A percentile compares a stretch with the other conserved stretches of the same genome.
These are phyloP conservation scores for Pocillopora verrucosa DNA, from an alignment of 64 coral and sea anemone species.

Conservation along the genomic window DNA sequence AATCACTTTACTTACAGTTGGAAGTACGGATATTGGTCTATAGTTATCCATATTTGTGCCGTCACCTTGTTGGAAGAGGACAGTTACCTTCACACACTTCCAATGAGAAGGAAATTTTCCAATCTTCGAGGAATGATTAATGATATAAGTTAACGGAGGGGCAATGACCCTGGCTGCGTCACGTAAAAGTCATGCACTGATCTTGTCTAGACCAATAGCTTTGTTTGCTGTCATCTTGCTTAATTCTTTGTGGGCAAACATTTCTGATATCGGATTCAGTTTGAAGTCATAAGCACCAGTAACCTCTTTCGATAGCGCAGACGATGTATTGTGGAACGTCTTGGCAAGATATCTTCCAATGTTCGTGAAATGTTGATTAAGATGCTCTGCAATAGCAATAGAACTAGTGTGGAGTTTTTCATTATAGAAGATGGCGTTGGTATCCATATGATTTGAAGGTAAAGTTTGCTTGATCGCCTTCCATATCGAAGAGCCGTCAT, in stretches of 20 bases:
- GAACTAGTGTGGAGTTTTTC: conserved; percentile 1
- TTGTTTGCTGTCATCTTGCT: conserved; percentile 27
- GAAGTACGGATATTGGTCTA: too few relatives aligned
- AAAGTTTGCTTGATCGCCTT: conserved; percentile 21
- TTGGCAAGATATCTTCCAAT: not conserved
- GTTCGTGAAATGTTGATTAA: conserved; percentile 26
- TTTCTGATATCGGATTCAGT: conserved; percentile 42
- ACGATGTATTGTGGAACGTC: too few relatives aligned
- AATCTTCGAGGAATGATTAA: conserved; percentile 46
- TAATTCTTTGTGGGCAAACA: conserved; percentile 42
- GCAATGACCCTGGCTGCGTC: not conserved
- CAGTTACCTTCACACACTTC: conserved; percentile 56
- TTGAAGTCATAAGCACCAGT: conserved; percentile 10
- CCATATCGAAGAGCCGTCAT: conserved; percentile 39
- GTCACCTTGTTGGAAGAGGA: conserved; percentile 24
- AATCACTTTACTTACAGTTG: not conserved
- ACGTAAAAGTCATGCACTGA: too few relatives aligned
- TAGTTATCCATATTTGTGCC: too few relatives aligned
- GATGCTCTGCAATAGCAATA: conserved; percentile 2
- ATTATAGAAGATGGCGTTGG: conserved; percentile 16
- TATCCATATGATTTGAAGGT: not conserved
- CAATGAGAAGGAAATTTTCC: conserved; percentile 35
- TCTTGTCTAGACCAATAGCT: too few relatives aligned
- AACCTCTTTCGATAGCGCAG: too few relatives aligned
- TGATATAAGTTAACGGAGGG: conserved; percentile 22